Evolutionary conservation across 1,140 invertebrate genomes (phyloP), one percentile per base, ranked within the genome.

Genomic region (Grapholita molesta): DNA sequence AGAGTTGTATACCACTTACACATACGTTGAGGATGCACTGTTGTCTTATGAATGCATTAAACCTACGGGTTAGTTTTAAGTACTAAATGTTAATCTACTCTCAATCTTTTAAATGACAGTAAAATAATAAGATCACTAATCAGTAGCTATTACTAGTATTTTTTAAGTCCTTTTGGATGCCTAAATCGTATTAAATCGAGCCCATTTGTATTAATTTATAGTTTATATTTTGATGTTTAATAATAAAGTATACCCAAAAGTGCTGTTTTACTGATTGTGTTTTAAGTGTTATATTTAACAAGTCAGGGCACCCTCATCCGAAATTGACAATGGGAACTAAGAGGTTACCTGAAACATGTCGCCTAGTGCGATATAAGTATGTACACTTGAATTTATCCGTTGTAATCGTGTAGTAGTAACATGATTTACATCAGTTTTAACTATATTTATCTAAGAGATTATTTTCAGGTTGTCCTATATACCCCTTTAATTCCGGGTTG

Each of bases 171-270:
- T 61, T 61, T 61, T 61, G 24, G 28, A 61, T 61, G 55, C 32
- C 25, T 61, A 15, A 32, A 28, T 28, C 24, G 53, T 11, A n/a
- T 57, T 11, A 57, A 57, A 28, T 25, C n/a, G 6, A 61, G 55
- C n/a, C 32, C 55, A 12, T 28, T 30, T 28, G 53, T 57, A 61
- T 61, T 61, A 61, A 61, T 57, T 25, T 30, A 61, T 61, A 61
- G 55, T n/a, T 61, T 61, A 32, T 32, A 61, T 61, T 61, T 61
- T 61, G 55, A 69, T 65, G 71, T 76, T 75, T 78, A 74, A 71
- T 76, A 80, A 80, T 80, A 74, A 75, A 76, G 65, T 80, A 23
- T 77, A 30, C 72, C 76, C 64, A 74, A 68, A 55, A n/a, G 55
- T n/a, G 6, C 5, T 67, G 21, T 38, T 38, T 38, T 38, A 38